phyloP scores from a whole-genome alignment of 2,797 vertebrate species.

The Hirundo rustica region DNA sequence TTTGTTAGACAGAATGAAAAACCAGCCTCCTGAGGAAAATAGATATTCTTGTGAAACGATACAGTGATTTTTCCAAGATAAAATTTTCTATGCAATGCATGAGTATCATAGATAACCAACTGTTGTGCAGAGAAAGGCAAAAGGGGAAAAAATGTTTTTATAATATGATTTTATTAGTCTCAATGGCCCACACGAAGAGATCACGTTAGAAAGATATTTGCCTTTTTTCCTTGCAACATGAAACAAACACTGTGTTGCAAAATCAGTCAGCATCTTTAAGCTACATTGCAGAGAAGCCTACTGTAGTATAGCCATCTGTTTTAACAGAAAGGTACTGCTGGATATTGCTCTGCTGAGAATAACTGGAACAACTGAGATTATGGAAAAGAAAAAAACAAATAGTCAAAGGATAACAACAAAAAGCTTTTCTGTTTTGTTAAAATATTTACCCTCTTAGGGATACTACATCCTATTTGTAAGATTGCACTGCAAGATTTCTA shows the following conservation, averaged over 20 bases:
- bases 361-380: not conserved
- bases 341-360: not conserved
- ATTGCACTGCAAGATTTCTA: not conserved
- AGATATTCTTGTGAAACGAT: not conserved
- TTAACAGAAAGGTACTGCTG: constrained; percentile 30
- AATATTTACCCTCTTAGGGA: not conserved
- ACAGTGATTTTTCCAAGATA: not conserved
- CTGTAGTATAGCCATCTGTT: not conserved
- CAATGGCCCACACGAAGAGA: not conserved
- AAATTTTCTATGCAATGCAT: not conserved
- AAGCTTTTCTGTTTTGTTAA: not conserved
- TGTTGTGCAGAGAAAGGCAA: not conserved
- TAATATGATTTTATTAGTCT: constrained; percentile 1
- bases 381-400: not conserved
- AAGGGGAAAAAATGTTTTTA: not conserved
- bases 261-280: not conserved
- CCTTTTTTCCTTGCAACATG: not conserved
- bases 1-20: not conserved
- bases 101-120: not conserved
- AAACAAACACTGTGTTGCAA: not conserved
- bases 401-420: not conserved
- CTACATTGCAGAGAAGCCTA: not conserved
- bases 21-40: not conserved
- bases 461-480: not conserved
- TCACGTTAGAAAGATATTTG: not conserved